Conservation (phyloP, 2,797 vertebrate genomes). For the Galago senegalensis region DNA sequence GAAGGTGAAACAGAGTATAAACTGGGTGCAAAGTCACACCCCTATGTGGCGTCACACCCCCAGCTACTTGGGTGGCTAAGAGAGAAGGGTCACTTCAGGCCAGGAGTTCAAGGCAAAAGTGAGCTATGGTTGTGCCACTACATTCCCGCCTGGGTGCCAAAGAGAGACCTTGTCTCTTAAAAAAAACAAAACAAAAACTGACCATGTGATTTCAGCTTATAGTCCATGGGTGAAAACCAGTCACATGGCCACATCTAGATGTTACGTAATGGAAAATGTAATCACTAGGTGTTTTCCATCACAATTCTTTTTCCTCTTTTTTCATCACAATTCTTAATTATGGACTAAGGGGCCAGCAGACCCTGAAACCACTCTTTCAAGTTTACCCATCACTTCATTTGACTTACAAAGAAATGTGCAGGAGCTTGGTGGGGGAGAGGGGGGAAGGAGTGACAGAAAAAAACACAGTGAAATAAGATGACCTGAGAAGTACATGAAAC, state of each 20-base stretch:
- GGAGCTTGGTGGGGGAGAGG: background rate
- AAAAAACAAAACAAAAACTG: background rate
- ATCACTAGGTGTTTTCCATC: background rate
- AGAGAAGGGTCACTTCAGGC: background rate
- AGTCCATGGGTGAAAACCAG: background rate
- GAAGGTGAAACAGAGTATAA: constrained; percentile 14
- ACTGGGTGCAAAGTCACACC: background rate
- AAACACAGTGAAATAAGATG: background rate
- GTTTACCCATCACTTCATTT: background rate
- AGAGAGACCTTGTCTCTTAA: background rate
- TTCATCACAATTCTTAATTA: background rate
- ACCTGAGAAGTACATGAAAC: background rate
- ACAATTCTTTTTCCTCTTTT: background rate
- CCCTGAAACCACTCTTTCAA: constrained; percentile 16
- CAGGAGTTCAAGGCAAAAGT: background rate
- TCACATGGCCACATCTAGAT: background rate
- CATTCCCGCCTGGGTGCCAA: background rate
- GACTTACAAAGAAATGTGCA: constrained; percentile 18
- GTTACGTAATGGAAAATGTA: background rate
- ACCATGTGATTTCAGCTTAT: background rate
- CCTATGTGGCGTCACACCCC: background rate
- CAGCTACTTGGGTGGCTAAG: background rate
- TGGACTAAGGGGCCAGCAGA: background rate
- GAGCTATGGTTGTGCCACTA: background rate
- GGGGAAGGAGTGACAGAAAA: background rate